A percentile compares a stretch with the other conserved stretches of the same genome.
Conservation (phyloP, 2,113 vertebrate genomes). For the Lutjanus erythropterus region DNA sequence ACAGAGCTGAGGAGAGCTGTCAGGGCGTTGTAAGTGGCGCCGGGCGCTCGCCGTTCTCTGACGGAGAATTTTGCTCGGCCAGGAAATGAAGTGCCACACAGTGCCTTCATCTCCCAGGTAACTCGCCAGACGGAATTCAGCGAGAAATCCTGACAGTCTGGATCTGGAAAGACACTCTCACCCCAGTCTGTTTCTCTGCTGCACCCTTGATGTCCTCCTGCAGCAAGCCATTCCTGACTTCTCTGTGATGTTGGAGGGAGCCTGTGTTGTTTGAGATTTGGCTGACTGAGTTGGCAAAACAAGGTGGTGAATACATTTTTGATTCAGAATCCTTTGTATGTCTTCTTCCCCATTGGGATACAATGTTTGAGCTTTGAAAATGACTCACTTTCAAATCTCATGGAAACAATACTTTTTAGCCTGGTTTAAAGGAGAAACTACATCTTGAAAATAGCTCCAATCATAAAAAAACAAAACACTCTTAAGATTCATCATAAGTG, state of each 20-base stretch:
- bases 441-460: constrained; percentile 78
- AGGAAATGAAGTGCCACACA: constrained; percentile 78
- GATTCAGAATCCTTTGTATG: constrained; percentile 77
- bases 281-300: constrained; percentile 83
- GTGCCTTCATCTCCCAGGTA: constrained; percentile 78
- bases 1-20: constrained; percentile 73
- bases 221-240: constrained; percentile 74
- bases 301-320: constrained; percentile 80
- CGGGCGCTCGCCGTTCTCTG: constrained; percentile 51
- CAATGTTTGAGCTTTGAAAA: constrained; percentile 79
- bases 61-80: constrained; percentile 64
- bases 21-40: constrained; percentile 72
- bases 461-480: constrained; percentile 77
- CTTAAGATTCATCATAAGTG: constrained; percentile 78
- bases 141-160: constrained; percentile 77
- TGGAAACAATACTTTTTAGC: constrained; percentile 75
- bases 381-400: constrained; percentile 78
- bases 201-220: constrained; percentile 80
- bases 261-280: constrained; percentile 83
- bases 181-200: constrained; percentile 72
- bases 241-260: constrained; percentile 80
- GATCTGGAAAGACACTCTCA: constrained; percentile 77
- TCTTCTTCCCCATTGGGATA: constrained; percentile 71
- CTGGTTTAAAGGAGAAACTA: constrained; percentile 73
- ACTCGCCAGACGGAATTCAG: constrained; percentile 71